These are phyloP conservation scores for Amphiduros pacificus DNA, from an alignment of 2,888 invertebrate species.

Conservation along the genomic window DNA sequence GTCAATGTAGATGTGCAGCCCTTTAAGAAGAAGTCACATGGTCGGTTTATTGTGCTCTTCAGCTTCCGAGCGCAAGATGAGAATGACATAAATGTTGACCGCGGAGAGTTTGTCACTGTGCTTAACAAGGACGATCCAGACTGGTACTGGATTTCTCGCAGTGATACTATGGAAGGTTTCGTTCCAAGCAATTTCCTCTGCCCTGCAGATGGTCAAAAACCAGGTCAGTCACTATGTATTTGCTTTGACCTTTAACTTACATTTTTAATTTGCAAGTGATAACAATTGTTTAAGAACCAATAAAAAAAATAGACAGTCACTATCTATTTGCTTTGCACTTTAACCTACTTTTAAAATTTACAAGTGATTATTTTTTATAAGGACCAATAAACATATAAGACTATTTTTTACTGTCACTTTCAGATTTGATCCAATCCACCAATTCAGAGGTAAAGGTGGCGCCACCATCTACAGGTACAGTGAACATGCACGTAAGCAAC, in stretches of 20 bases:
- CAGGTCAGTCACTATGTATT: too few relatives aligned
- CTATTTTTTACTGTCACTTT: too few relatives aligned
- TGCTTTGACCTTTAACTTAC: too few relatives aligned
- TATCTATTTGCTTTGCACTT: too few relatives aligned
- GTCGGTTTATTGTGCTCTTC: constrained; percentile 88
- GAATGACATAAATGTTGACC: constrained; percentile 89
- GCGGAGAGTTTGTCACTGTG: constrained; percentile 94
- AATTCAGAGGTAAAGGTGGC: not conserved
- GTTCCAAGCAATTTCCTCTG: constrained; percentile 67
- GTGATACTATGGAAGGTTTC: constrained; percentile 92
- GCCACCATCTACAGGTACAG: not conserved
- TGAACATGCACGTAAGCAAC: too few relatives aligned
- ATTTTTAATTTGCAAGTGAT: too few relatives aligned
- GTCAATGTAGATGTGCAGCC: constrained; percentile 26
- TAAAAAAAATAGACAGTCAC: too few relatives aligned
- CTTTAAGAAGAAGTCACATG: constrained; percentile 75
- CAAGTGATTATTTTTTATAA: too few relatives aligned
- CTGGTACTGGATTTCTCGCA: constrained; percentile 94
- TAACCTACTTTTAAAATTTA: too few relatives aligned
- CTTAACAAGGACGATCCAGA: constrained; percentile 92
- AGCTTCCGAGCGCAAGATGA: constrained; percentile 91
- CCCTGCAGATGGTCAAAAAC: constrained; percentile 9
- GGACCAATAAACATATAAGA: too few relatives aligned
- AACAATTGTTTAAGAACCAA: too few relatives aligned
- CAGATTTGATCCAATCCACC: too few relatives aligned